Conservation (phyloP, 2,888 invertebrate species). For the Leptinotarsa tumamoca region DNA sequence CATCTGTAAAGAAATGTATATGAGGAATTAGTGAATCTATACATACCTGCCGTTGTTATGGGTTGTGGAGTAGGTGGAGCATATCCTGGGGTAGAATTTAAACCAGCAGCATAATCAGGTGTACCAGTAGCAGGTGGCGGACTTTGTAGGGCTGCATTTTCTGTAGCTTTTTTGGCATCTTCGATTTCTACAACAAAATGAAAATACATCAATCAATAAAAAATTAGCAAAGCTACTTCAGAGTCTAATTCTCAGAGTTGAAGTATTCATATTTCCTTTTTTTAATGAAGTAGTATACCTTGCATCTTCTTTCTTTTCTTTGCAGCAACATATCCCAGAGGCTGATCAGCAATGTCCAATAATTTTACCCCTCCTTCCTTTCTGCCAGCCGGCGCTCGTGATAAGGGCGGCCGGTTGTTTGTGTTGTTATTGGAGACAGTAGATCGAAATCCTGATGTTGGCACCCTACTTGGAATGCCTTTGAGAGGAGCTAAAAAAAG, state of each 20-base stretch:
- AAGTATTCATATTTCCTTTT: too few species aligned
- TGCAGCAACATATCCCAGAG: constrained; percentile 84
- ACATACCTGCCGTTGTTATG: constrained; percentile 51
- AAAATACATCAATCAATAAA: too few species aligned
- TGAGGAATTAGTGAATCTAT: background rate
- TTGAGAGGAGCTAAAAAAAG: constrained; percentile 83
- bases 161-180: constrained; percentile 74
- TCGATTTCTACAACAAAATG: constrained; percentile 69
- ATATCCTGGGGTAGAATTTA: constrained; percentile 72
- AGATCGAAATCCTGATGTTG: constrained; percentile 75
- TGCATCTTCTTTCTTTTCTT: constrained; percentile 89
- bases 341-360: constrained; percentile 93
- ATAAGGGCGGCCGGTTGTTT: constrained; percentile 70
- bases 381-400: constrained; percentile 75
- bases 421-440: constrained; percentile 67
- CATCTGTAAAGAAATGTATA: background rate
- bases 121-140: constrained; percentile 66
- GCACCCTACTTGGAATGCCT: constrained; percentile 88
- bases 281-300: constrained; percentile 65
- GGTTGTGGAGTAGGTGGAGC: constrained; percentile 65
- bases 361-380: constrained; percentile 95
- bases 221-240: too few species aligned
- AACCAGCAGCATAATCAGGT: constrained; percentile 87
- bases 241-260: too few species aligned
- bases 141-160: constrained; percentile 64